phyloP scores from a whole-genome alignment of 2,113 vertebrate genomes.

The Bambusicola thoracicus region DNA sequence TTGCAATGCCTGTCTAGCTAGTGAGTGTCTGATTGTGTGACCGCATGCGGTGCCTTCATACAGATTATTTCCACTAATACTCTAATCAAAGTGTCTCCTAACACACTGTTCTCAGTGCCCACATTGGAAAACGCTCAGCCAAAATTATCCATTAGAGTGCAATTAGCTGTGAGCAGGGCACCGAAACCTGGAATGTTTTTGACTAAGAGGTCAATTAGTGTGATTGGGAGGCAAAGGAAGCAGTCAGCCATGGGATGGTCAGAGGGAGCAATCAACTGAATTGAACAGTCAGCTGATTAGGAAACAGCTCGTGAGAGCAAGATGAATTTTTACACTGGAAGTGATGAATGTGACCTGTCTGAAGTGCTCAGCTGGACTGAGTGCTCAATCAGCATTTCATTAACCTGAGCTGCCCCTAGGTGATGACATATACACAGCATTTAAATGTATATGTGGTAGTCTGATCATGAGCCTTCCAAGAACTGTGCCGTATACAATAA shows the following conservation, averaged over 20 bases:
- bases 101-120: slow-evolving; percentile 20
- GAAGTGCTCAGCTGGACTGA: background rate
- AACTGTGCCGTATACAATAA: background rate
- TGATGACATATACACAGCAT: background rate
- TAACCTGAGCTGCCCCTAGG: background rate
- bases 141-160: background rate
- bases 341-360: background rate
- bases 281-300: slow-evolving; percentile 32
- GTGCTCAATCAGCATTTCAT: background rate
- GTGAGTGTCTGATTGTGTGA: background rate
- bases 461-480: background rate
- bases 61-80: slow-evolving; percentile 29
- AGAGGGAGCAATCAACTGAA: slow-evolving; percentile 32
- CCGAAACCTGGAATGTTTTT: slow-evolving; percentile 33
- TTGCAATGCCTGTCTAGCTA: background rate
- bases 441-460: background rate
- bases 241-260: slow-evolving; percentile 1
- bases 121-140: background rate
- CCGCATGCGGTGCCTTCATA: background rate
- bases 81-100: slow-evolving; percentile 14
- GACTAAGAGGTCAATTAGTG: background rate
- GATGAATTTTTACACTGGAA: slow-evolving; percentile 40
- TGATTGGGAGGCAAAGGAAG: slow-evolving; percentile 2
- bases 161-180: slow-evolving; percentile 19
- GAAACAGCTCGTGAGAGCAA: background rate